A percentile compares a stretch with the other conserved stretches of the same genome.
Conservation (phyloP, 2,888 invertebrate species). For the Cryptocheilus praepositus region DNA sequence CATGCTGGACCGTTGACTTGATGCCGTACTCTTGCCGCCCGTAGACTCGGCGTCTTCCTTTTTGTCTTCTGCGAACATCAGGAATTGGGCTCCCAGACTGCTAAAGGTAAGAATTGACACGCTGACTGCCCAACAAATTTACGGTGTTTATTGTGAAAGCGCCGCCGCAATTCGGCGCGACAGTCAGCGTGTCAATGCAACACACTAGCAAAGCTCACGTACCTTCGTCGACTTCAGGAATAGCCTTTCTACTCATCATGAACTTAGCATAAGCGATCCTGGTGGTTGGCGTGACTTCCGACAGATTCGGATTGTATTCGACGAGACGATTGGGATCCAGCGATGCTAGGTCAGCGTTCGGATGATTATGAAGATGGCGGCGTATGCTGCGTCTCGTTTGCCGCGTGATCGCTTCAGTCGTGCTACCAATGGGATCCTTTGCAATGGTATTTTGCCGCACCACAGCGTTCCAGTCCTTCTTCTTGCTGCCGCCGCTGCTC, state of each 20-base stretch:
- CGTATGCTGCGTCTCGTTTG: constrained; percentile 84
- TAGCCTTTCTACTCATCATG: constrained; percentile 81
- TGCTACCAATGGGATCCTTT: constrained; percentile 87
- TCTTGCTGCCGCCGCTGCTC: constrained; percentile 76
- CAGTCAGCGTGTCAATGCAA: too few species aligned
- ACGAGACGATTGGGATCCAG: constrained; percentile 85
- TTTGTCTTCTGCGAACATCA: not conserved
- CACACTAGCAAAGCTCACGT: not conserved
- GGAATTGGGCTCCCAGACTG: too few species aligned
- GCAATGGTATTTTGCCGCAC: constrained; percentile 83
- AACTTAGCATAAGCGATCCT: constrained; percentile 92
- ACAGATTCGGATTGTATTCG: constrained; percentile 88
- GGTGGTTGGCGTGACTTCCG: constrained; percentile 85
- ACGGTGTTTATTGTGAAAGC: too few species aligned
- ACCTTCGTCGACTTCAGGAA: not conserved
- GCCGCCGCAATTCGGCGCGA: too few species aligned
- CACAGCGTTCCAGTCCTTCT: constrained; percentile 90
- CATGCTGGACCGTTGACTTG: constrained; percentile 47
- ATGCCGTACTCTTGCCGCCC: constrained; percentile 19
- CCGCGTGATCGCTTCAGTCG: constrained; percentile 80
- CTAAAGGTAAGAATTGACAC: too few species aligned
- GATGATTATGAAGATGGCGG: constrained; percentile 82
- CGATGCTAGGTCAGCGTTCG: constrained; percentile 79
- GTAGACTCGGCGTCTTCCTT: constrained; percentile 23
- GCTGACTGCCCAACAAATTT: too few species aligned